Evolutionary conservation across 2,113 vertebrate species (phyloP).

Genomic region (Tachysurus vachellii): DNA sequence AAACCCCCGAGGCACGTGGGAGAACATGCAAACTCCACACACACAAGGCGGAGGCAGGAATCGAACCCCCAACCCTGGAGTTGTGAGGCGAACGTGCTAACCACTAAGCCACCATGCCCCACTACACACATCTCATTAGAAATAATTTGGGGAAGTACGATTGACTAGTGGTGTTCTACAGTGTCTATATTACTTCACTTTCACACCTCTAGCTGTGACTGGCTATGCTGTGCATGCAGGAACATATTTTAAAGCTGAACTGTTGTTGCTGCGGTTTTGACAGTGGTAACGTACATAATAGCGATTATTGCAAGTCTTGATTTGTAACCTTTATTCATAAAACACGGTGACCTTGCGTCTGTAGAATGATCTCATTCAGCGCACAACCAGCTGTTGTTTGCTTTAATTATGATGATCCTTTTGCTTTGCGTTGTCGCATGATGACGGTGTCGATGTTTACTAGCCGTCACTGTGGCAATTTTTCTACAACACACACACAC

Average conservation of each 20-base stretch:
- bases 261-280: conserved; percentile 17
- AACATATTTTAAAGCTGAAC: not conserved
- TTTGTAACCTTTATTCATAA: conserved; percentile 14
- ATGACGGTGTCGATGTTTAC: conserved; percentile 14
- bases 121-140: not conserved
- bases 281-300: not conserved
- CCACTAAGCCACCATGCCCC: too few species aligned
- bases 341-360: conserved; percentile 30
- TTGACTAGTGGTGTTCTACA: not conserved
- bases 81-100: too few species aligned
- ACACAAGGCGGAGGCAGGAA: too few species aligned
- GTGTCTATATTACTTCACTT: not conserved
- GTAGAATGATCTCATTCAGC: conserved; percentile 10
- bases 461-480: not conserved
- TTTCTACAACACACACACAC: not conserved
- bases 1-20: too few species aligned
- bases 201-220: not conserved
- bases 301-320: not conserved
- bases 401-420: conserved; percentile 32
- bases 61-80: too few species aligned
- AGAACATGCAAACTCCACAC: too few species aligned
- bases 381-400: conserved; percentile 36
- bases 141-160: not conserved
- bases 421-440: conserved; percentile 1
- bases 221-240: not conserved